Evolutionary conservation across 2,888 invertebrate genomes (phyloP), one percentile per base, ranked within the genome.

Genomic region (Lomographa bimaculata): DNA sequence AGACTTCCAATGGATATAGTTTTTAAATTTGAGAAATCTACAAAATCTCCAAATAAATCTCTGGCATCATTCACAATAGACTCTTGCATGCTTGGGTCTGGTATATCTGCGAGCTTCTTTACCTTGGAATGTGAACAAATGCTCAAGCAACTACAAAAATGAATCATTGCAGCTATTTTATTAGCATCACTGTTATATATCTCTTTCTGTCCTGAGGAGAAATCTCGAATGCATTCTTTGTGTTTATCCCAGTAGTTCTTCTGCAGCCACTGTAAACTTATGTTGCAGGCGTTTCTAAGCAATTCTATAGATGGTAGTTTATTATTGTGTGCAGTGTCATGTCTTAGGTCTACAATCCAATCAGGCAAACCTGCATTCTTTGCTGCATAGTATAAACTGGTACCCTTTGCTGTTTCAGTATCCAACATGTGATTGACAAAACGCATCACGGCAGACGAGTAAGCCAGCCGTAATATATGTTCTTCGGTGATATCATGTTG

Each of bases 321-420:
- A 49, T 92, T 90, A 34, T 91, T 91, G 69, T 97, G 96, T 12
- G 96, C 94, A 19, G 94, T 92, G 49, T 94, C 93, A 70, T 97
- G 96, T 33, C 96, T 89, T 32, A 96, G 71, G 50, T 93, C 92
- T 3, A 96, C 92, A 38, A 97, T 90, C 95, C 96, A 96, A 44
- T 93, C 91, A 0, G 96, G 96, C 20, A 96, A 91, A 21, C 92
- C 92, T 40, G 93, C 76, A 71, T 91, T 89, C 47, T 87, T 89
- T 0, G 93, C 94, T 16, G 92, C 91, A 59, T 87, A 81, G 43
- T 83, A 86, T 44, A 92, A 87, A 54, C 92, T 80, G 2, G 82
- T 80, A 7, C 89, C 89, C 61, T 89, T 90, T 0, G 80, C 82
- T 24, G 89, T 83, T 47, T 90, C 90, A 32, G 89, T 69, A 53